Evolutionary conservation across 2,797 vertebrate species (phyloP).

Genomic region (Pantherophis alleghaniensis): DNA sequence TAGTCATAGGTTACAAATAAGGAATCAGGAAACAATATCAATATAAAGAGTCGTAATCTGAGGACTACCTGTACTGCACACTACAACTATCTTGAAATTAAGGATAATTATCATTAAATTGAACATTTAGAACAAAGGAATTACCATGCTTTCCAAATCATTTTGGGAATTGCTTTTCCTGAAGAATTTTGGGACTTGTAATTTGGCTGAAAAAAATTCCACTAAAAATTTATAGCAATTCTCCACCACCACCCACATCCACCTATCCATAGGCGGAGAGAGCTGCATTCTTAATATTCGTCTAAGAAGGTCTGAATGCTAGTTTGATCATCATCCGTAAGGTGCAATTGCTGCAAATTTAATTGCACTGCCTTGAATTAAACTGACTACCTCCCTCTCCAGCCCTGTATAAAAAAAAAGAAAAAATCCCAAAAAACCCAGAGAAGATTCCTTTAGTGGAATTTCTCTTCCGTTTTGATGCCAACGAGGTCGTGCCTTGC

Average conservation of each 20-base stretch:
- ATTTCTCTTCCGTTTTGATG: background rate
- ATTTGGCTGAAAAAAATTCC: background rate
- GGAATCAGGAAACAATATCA: too few relatives aligned
- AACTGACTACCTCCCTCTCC: background rate
- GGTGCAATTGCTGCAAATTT: background rate
- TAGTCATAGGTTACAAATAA: too few relatives aligned
- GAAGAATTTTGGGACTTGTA: background rate
- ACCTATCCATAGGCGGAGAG: background rate
- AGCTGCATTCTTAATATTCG: background rate
- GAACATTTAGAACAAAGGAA: background rate
- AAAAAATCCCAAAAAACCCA: background rate
- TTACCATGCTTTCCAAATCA: background rate
- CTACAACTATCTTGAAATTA: background rate
- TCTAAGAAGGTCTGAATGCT: background rate
- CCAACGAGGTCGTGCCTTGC: background rate
- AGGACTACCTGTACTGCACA: background rate
- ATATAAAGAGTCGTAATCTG: background rate
- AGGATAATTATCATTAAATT: background rate
- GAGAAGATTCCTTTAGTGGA: background rate
- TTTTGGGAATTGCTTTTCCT: background rate
- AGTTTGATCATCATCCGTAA: background rate
- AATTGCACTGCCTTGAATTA: background rate
- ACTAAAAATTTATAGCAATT: background rate
- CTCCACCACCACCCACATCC: background rate
- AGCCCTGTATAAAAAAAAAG: background rate